A percentile compares a stretch with the other conserved stretches of the same genome.
These are phyloP conservation scores for Anthonomus grandis DNA, from an alignment of 1,140 invertebrate genomes.

Conservation along the genomic window DNA sequence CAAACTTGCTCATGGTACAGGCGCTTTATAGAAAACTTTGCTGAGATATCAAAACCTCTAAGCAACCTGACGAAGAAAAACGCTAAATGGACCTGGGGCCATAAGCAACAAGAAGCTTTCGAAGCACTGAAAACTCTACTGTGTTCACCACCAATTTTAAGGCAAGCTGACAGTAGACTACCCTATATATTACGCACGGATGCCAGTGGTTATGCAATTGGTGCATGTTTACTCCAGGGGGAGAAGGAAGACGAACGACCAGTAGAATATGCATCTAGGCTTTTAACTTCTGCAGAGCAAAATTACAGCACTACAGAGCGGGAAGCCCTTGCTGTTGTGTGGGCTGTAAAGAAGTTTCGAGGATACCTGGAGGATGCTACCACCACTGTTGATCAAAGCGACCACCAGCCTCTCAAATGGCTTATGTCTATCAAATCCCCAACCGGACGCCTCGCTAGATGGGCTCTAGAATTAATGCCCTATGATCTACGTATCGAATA, in stretches of 20 bases:
- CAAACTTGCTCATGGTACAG: slow-evolving; percentile 31
- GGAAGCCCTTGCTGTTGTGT: slow-evolving; percentile 49
- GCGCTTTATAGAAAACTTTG: slow-evolving; percentile 29
- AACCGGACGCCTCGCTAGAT: slow-evolving; percentile 47
- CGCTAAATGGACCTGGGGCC: slow-evolving; percentile 37
- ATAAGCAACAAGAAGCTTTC: slow-evolving; percentile 39
- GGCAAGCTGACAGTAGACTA: slow-evolving; percentile 4
- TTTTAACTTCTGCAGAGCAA: slow-evolving; percentile 42
- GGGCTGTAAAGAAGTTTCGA: slow-evolving; percentile 45
- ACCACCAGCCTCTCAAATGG: slow-evolving; percentile 54
- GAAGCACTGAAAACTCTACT: slow-evolving; percentile 25
- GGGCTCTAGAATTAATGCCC: slow-evolving; percentile 40
- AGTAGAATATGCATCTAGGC: slow-evolving; percentile 46
- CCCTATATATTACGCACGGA: slow-evolving; percentile 13
- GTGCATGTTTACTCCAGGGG: slow-evolving; percentile 44
- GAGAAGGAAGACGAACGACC: slow-evolving; percentile 41
- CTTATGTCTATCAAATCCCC: slow-evolving; percentile 49
- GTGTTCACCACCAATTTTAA: slow-evolving; percentile 5
- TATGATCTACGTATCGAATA: slow-evolving; percentile 26
- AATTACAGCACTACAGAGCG: slow-evolving; percentile 47
- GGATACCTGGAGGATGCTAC: slow-evolving; percentile 50
- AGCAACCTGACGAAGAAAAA: slow-evolving; percentile 42
- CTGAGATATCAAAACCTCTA: slow-evolving; percentile 25
- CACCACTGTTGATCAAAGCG: slow-evolving; percentile 35
- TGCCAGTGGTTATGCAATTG: slow-evolving; percentile 41